Evolutionary conservation across 2,888 invertebrate genomes (phyloP).

Genomic region (Yponomeuta cagnagella): DNA sequence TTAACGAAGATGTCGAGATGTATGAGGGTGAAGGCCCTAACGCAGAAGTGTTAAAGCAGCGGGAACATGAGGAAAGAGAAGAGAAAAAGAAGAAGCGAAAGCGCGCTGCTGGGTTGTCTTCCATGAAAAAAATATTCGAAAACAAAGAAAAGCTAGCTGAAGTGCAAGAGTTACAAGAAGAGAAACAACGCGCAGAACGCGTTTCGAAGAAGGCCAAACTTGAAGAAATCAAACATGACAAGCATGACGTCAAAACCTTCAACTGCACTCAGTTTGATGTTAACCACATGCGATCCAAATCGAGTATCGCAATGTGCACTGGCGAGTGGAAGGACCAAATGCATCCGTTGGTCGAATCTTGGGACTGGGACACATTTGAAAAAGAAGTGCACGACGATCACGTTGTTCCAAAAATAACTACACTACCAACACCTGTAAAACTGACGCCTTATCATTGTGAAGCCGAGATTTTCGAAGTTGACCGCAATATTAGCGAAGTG

Average conservation of each 20-base stretch:
- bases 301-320: conserved; percentile 64
- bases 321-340: conserved; percentile 78
- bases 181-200: conserved; percentile 58
- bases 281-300: conserved; percentile 69
- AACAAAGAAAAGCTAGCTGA: conserved; percentile 83
- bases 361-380: conserved; percentile 80
- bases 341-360: conserved; percentile 77
- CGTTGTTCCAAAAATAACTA: conserved; percentile 58
- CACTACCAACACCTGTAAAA: conserved; percentile 66
- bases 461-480: conserved; percentile 68
- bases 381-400: conserved; percentile 72
- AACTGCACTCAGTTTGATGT: conserved; percentile 65
- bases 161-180: conserved; percentile 74
- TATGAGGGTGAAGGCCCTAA: conserved; percentile 83
- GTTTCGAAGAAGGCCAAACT: conserved; percentile 60
- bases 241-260: conserved; percentile 63
- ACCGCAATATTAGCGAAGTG: conserved; percentile 68
- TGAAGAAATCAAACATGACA: conserved; percentile 62
- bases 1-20: conserved; percentile 75
- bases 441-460: conserved; percentile 67
- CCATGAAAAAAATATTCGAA: conserved; percentile 84
- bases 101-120: conserved; percentile 78
- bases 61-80: conserved; percentile 74
- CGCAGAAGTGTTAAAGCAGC: conserved; percentile 77
- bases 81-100: conserved; percentile 75